phyloP scores from a whole-genome alignment of 2,113 vertebrate species.

The Catharus bicknelli region DNA sequence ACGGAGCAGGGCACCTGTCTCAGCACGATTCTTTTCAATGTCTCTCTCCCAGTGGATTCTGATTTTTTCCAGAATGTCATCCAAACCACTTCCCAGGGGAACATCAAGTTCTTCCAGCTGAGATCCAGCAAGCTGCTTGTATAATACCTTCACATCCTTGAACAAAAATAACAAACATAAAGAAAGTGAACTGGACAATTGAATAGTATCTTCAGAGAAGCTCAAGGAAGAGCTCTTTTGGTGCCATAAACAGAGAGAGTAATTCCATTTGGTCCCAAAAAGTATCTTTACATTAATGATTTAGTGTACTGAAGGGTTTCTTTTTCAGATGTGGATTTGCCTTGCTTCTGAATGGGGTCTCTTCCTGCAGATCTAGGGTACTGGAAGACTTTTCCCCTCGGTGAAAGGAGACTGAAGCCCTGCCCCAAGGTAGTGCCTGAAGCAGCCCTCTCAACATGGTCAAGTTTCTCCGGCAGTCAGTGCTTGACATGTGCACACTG shows the following conservation, averaged over 20 bases:
- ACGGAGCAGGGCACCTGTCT: conserved; percentile 83
- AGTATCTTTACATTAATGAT: background rate
- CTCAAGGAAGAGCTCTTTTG: background rate
- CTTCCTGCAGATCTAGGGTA: background rate
- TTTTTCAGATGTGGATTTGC: background rate
- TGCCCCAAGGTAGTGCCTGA: background rate
- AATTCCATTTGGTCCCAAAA: background rate
- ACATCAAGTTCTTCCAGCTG: conserved; percentile 84
- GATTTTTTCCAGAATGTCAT: conserved; percentile 88
- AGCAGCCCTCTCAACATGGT: background rate
- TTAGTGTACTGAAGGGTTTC: background rate
- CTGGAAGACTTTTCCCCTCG: background rate
- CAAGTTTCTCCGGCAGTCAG: background rate
- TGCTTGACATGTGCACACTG: fast-evolving
- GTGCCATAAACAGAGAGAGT: background rate
- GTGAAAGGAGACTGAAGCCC: background rate
- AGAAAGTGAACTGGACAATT: background rate
- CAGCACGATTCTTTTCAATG: conserved; percentile 83
- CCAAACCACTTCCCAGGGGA: conserved; percentile 84
- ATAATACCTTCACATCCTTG: conserved; percentile 89
- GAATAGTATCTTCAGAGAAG: background rate
- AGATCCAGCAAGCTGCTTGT: conserved; percentile 86
- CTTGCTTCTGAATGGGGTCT: background rate
- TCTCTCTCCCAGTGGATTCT: conserved; percentile 91
- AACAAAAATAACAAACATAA: background rate